Evolutionary conservation across 2,113 vertebrate species (phyloP).

Genomic region (Pseudorasbora parva): DNA sequence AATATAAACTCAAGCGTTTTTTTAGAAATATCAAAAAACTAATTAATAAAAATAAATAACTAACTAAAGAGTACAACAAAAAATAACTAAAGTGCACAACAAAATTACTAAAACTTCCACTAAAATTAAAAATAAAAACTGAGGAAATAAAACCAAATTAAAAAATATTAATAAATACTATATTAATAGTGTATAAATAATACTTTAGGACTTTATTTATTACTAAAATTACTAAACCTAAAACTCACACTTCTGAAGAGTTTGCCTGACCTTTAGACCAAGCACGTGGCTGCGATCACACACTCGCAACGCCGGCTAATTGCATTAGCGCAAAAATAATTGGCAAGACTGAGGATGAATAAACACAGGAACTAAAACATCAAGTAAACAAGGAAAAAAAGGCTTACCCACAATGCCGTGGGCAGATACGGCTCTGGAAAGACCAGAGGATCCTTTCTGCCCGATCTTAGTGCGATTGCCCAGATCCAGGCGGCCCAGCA

Average conservation of each 20-base stretch:
- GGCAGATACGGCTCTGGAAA: slow-evolving; percentile 88
- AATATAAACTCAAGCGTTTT: background rate
- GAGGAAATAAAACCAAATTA: too few relatives aligned
- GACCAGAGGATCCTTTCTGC: slow-evolving; percentile 91
- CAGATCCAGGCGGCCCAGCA: slow-evolving; percentile 91
- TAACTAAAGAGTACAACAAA: too few relatives aligned
- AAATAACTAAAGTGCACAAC: too few relatives aligned
- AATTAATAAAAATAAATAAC: too few relatives aligned
- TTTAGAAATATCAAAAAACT: too few relatives aligned
- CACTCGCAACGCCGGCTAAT: background rate
- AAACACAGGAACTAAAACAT: background rate
- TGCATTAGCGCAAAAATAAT: background rate
- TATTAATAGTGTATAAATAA: too few relatives aligned
- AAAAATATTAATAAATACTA: too few relatives aligned
- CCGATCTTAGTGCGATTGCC: slow-evolving; percentile 94
- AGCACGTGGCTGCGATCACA: background rate
- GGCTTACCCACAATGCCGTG: slow-evolving; percentile 92
- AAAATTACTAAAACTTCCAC: too few relatives aligned
- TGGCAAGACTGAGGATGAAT: background rate
- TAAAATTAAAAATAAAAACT: too few relatives aligned
- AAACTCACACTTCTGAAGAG: background rate
- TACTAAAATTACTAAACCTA: background rate
- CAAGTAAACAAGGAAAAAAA: background rate
- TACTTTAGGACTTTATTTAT: too few relatives aligned
- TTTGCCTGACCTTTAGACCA: background rate